A percentile compares a stretch with the other conserved stretches of the same genome.
These are phyloP conservation scores for Neoniphon sammara DNA, from an alignment of 2,797 vertebrate species.

Conservation along the genomic window DNA sequence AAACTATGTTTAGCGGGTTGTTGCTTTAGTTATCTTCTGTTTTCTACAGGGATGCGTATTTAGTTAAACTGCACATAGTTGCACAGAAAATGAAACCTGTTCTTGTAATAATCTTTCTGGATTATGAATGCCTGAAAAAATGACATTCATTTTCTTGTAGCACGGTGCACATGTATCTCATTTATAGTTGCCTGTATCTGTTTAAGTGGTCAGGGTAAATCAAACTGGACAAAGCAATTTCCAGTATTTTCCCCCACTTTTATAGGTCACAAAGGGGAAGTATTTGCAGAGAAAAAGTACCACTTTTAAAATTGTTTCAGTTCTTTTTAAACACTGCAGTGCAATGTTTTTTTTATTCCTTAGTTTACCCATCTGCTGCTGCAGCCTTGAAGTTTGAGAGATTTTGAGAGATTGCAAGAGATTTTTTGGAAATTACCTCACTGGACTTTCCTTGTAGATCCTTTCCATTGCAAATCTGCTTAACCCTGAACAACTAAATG, in stretches of 20 bases:
- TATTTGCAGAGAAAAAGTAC: conserved; percentile 44
- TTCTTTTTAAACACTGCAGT: conserved; percentile 38
- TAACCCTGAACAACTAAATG: too few species aligned
- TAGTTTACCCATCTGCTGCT: conserved; percentile 2
- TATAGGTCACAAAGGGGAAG: conserved; percentile 57
- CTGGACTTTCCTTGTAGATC: too few species aligned
- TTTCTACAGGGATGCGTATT: conserved; percentile 8
- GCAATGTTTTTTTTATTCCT: conserved; percentile 21
- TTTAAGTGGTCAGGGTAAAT: too few species aligned
- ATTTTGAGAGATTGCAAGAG: too few species aligned
- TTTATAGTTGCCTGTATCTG: conserved; percentile 24
- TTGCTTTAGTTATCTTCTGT: neutral
- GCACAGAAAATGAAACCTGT: neutral
- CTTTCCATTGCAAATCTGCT: too few species aligned
- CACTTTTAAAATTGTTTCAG: conserved; percentile 48
- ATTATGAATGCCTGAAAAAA: conserved; percentile 3
- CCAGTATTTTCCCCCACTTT: conserved; percentile 47
- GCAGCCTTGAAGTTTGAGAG: neutral
- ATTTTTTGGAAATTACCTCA: too few species aligned
- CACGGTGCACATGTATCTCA: conserved; percentile 26
- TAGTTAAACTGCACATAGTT: neutral
- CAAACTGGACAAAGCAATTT: conserved; percentile 43
- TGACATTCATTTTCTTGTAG: conserved; percentile 5
- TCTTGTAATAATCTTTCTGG: conserved; percentile 30
- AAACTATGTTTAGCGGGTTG: neutral